A percentile compares a stretch with the other conserved stretches of the same genome.
These are phyloP conservation scores for Anneissia japonica DNA, from an alignment of 35 echinoderm and acorn worm genomes.

Conservation along the genomic window DNA sequence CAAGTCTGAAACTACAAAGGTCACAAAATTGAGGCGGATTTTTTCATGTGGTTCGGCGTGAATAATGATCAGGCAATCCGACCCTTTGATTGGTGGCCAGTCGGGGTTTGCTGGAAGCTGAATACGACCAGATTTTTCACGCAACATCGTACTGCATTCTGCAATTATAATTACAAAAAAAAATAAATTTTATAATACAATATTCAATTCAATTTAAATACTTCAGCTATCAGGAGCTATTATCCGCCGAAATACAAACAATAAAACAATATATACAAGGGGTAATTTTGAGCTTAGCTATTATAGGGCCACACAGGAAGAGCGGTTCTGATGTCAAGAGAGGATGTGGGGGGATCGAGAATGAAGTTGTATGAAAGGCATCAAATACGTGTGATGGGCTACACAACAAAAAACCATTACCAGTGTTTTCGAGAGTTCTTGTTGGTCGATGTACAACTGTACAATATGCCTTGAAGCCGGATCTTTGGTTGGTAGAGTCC, in stretches of 20 bases:
- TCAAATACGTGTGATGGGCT: no score
- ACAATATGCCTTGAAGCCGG: neutral
- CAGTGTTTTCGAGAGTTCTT: neutral
- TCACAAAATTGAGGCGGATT: neutral
- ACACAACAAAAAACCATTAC: neutral
- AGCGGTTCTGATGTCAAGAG: no score
- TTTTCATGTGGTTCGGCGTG: neutral
- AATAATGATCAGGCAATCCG: neutral
- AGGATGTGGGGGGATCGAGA: no score
- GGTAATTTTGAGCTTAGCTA: no score
- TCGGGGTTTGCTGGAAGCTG: neutral
- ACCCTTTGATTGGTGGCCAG: neutral
- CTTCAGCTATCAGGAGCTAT: no score
- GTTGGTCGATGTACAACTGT: neutral
- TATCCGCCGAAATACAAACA: no score
- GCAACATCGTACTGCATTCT: conserved; percentile 1
- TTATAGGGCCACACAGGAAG: no score
- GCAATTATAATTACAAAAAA: neutral
- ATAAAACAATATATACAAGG: no score
- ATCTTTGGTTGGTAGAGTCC: neutral
- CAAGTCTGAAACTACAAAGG: neutral
- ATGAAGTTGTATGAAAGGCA: no score
- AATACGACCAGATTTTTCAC: neutral
- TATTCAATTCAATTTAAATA: no score
- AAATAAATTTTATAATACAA: no score